Percentiles rank a stretch among this genome's conserved stretches.
phyloP scores from a whole-genome alignment of 2,888 invertebrate genomes.

The Embidobia sp. region DNA sequence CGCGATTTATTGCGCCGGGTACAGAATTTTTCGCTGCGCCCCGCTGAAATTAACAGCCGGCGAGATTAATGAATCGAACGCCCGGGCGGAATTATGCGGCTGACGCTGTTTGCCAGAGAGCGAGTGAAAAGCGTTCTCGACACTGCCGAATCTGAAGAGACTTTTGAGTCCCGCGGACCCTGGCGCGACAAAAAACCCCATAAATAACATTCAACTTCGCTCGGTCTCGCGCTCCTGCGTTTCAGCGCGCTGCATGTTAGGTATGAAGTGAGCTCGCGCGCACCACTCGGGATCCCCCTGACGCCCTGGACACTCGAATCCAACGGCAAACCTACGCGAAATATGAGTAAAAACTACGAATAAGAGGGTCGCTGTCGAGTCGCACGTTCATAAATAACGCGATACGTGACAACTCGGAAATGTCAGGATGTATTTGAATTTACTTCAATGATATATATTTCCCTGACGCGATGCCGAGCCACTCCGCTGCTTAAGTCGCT shows the following conservation, averaged over 20 bases:
- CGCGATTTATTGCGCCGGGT: slow-evolving; percentile 23
- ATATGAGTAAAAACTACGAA: slow-evolving; percentile 76
- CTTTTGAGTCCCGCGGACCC: slow-evolving; percentile 60
- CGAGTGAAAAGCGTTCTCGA: slow-evolving; percentile 28
- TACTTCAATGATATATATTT: slow-evolving; percentile 43
- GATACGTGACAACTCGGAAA: slow-evolving; percentile 72
- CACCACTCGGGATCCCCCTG: slow-evolving; percentile 42
- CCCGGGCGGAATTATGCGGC: slow-evolving; percentile 16
- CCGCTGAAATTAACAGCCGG: slow-evolving; percentile 22
- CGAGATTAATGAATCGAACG: slow-evolving; percentile 45
- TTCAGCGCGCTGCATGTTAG: slow-evolving; percentile 52
- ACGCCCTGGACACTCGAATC: slow-evolving; percentile 60
- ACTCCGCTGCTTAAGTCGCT: slow-evolving; percentile 16
- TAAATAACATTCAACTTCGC: slow-evolving; percentile 73
- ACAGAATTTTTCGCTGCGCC: neutral
- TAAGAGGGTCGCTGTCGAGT: slow-evolving; percentile 76
- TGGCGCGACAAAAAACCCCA: slow-evolving; percentile 70
- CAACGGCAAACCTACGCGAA: slow-evolving; percentile 70
- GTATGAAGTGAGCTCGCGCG: slow-evolving; percentile 50
- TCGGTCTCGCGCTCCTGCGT: slow-evolving; percentile 52
- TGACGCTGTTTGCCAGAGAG: slow-evolving; percentile 24
- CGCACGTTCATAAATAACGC: slow-evolving; percentile 76
- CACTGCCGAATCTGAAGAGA: slow-evolving; percentile 54
- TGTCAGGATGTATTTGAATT: slow-evolving; percentile 60
- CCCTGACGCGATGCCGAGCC: slow-evolving; percentile 16